Percentiles rank a stretch among this genome's conserved stretches.
Conservation (phyloP, 2,113 vertebrate species). For the Falco punctatus region DNA sequence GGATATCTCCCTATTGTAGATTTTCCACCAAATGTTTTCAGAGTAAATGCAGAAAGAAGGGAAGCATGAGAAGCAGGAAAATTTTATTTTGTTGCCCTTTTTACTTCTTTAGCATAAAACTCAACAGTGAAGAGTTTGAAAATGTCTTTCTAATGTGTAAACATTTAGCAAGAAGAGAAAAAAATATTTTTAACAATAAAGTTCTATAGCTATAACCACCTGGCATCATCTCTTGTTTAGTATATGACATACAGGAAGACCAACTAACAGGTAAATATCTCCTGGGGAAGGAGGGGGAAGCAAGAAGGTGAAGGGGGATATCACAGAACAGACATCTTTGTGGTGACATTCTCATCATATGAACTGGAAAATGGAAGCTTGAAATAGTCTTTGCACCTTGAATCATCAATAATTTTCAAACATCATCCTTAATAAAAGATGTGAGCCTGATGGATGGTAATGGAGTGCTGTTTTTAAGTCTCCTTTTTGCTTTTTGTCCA, state of each 20-base stretch:
- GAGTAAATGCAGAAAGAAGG: neutral
- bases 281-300: neutral
- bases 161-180: neutral
- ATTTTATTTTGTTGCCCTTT: neutral
- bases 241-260: neutral
- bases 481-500: neutral
- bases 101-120: neutral
- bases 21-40: neutral
- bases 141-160: neutral
- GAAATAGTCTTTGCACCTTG: neutral
- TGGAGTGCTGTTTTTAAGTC: neutral
- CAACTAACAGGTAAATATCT: neutral
- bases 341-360: neutral
- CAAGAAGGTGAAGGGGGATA: neutral
- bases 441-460: neutral
- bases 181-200: neutral
- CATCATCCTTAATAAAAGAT: neutral
- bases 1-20: neutral
- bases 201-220: neutral
- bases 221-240: neutral
- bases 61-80: neutral
- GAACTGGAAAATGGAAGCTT: neutral
- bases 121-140: neutral
- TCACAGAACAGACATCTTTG: neutral
- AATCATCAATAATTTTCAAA: constrained; percentile 23